Evolutionary conservation across 2,888 invertebrate species (phyloP).

Genomic region (Platerodrilus igneus): DNA sequence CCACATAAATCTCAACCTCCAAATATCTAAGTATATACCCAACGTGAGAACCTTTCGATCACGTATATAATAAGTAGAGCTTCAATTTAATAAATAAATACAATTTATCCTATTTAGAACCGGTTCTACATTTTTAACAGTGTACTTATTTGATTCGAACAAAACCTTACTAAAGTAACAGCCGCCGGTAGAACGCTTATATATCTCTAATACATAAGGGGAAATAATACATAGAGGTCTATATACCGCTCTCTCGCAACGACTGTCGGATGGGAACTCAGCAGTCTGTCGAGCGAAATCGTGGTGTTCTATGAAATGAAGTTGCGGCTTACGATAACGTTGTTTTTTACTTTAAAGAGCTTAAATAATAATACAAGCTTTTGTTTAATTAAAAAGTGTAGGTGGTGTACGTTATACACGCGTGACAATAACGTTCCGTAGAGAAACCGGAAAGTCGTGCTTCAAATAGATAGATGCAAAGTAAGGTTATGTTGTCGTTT

Average conservation of each 20-base stretch:
- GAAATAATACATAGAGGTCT: constrained; percentile 44
- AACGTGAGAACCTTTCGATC: too few species aligned
- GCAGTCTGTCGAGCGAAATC: constrained; percentile 47
- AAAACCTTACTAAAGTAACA: constrained; percentile 32
- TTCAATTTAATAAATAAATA: too few species aligned
- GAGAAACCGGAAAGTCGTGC: constrained; percentile 12
- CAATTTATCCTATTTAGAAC: too few species aligned
- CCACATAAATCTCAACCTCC: too few species aligned
- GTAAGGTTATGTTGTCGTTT: constrained; percentile 18
- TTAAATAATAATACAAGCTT: background rate
- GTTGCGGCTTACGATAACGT: constrained; percentile 18
- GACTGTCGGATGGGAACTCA: constrained; percentile 51
- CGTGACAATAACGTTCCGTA: background rate
- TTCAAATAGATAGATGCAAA: constrained; percentile 13
- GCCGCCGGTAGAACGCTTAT: constrained; percentile 44
- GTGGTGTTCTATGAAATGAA: constrained; percentile 38
- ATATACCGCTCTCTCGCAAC: constrained; percentile 43
- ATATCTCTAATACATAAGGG: constrained; percentile 44
- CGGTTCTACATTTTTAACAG: constrained; percentile 35
- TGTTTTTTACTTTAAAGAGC: constrained; percentile 10
- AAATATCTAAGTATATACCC: too few species aligned
- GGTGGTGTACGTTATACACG: constrained; percentile 1
- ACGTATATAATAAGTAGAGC: too few species aligned
- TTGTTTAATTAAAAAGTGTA: background rate
- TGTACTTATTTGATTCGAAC: constrained; percentile 34